Evolutionary conservation across 2,113 vertebrate genomes (phyloP).

Genomic region (Manacus vitellinus): DNA sequence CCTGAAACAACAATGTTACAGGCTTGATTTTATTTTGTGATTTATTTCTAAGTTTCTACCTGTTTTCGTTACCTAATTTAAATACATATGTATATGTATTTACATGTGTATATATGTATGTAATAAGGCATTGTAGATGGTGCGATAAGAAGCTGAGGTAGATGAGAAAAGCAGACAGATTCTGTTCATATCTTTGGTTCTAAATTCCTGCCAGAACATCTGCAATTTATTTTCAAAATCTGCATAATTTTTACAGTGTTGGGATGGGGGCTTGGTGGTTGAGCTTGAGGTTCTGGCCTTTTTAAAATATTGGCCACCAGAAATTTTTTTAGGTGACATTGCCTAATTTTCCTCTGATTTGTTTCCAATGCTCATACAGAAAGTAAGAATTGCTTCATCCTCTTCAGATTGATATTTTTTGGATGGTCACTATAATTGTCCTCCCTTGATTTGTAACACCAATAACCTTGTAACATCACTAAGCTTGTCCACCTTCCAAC

Average conservation of each 20-base stretch:
- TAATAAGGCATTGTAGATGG: not conserved
- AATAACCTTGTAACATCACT: not conserved
- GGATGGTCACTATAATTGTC: not conserved
- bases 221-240: not conserved
- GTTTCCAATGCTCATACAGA: not conserved
- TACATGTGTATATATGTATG: not conserved
- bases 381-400: not conserved
- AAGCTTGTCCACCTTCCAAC: not conserved
- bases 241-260: not conserved
- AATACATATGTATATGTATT: too few relatives aligned
- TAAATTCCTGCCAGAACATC: not conserved
- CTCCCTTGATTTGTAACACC: not conserved
- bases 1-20: not conserved
- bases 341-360: not conserved
- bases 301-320: not conserved
- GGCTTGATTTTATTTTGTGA: not conserved
- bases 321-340: not conserved
- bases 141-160: not conserved
- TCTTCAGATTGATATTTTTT: not conserved
- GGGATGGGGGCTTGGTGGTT: rapidly evolving
- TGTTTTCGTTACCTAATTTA: not conserved
- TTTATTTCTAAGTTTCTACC: not conserved
- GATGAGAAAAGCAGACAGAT: not conserved
- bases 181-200: not conserved
- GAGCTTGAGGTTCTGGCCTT: not conserved